phyloP scores from a whole-genome alignment of 35 echinoderm and acorn worm genomes.

The Diadema setosum region DNA sequence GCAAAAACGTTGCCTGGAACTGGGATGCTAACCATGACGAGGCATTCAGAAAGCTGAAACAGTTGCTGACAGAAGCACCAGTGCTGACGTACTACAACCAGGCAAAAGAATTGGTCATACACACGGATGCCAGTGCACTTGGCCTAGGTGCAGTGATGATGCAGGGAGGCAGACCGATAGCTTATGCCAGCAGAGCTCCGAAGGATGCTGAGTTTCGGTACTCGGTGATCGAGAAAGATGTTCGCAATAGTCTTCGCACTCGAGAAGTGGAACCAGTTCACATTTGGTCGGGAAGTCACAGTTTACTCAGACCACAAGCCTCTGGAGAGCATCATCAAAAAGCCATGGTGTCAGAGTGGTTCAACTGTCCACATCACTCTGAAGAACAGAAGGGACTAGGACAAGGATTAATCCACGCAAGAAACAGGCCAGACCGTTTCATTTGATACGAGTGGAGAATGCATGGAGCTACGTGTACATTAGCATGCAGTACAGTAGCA shows the following conservation, averaged over 20 bases:
- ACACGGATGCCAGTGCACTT: background rate
- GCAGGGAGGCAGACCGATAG: conserved; percentile 3
- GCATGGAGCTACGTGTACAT: too few species aligned
- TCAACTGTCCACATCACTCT: too few species aligned
- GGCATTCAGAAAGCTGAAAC: conserved; percentile 3
- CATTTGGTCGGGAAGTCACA: background rate
- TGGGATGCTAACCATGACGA: conserved; percentile 4
- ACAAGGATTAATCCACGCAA: too few species aligned
- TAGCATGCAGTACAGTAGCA: too few species aligned
- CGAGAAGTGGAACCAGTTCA: background rate
- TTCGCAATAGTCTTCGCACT: conserved; percentile 16
- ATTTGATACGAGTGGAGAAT: too few species aligned
- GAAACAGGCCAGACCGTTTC: too few species aligned
- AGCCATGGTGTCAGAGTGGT: too few species aligned
- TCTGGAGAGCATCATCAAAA: conserved; percentile 26
- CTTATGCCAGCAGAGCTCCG: conserved; percentile 25
- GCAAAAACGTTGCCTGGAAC: conserved; percentile 1
- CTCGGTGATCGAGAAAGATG: conserved; percentile 37
- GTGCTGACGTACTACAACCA: conserved; percentile 12
- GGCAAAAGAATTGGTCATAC: background rate
- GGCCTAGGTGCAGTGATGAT: background rate
- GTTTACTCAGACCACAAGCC: conserved; percentile 33
- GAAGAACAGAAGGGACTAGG: too few species aligned
- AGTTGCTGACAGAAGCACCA: conserved; percentile 33
- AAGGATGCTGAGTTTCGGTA: conserved; percentile 1